These are phyloP conservation scores for Pandemis corylana DNA, from an alignment of 2,888 invertebrate genomes.

Conservation along the genomic window DNA sequence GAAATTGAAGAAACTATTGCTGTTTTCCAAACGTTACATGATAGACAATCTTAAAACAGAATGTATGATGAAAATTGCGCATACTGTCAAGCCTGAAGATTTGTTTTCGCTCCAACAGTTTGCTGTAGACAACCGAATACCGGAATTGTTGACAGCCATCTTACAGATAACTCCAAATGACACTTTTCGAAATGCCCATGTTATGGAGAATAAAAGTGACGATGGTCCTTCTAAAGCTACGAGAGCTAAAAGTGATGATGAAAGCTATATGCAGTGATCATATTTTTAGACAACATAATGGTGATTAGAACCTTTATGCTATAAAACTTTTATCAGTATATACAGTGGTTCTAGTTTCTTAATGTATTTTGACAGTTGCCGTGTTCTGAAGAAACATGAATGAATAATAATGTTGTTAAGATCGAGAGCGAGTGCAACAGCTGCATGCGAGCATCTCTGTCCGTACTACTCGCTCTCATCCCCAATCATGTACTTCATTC, in stretches of 20 bases:
- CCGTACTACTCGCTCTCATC: too few species aligned
- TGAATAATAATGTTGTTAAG: too few species aligned
- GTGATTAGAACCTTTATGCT: too few species aligned
- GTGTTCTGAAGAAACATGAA: too few species aligned
- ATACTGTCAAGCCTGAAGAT: neutral
- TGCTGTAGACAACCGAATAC: neutral
- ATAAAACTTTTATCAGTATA: too few species aligned
- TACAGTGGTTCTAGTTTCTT: too few species aligned
- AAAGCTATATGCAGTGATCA: neutral
- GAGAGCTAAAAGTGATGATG: neutral
- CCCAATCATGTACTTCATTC: too few species aligned
- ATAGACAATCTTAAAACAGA: neutral
- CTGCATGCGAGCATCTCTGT: too few species aligned
- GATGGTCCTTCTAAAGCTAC: neutral
- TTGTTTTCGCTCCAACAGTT: neutral
- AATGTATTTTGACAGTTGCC: too few species aligned
- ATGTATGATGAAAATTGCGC: neutral
- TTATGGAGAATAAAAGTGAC: neutral
- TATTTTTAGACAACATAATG: too few species aligned
- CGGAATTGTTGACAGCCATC: neutral
- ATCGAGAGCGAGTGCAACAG: too few species aligned
- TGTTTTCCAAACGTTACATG: neutral
- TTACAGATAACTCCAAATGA: neutral
- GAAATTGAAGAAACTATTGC: neutral
- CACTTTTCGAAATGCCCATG: neutral